These are phyloP conservation scores for Athrips mouffetella DNA, from an alignment of 2,888 invertebrate genomes.

Conservation along the genomic window DNA sequence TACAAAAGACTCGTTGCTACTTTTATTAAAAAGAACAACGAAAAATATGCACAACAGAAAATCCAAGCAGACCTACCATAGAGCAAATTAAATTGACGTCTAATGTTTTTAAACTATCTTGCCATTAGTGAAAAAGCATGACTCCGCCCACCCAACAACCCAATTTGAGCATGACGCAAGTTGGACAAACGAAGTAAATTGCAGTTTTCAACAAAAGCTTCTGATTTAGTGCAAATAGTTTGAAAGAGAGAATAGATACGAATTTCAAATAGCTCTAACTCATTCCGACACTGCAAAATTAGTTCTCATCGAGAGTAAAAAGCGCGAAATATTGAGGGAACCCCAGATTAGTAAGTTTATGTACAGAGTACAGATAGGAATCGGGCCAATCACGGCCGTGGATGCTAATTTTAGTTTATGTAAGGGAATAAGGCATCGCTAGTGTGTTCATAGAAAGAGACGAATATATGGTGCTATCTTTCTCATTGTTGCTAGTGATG, in stretches of 20 bases:
- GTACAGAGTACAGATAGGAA: too few species aligned
- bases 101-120: neutral
- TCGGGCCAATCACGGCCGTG: too few species aligned
- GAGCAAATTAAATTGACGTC: neutral
- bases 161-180: too few species aligned
- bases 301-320: neutral
- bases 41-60: constrained; percentile 1
- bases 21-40: constrained; percentile 2
- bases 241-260: neutral
- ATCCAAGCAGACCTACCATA: neutral
- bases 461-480: too few species aligned
- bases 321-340: neutral
- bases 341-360: too few species aligned
- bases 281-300: neutral
- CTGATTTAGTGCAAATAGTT: neutral
- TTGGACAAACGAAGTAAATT: neutral
- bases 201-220: neutral
- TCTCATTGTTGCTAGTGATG: too few species aligned
- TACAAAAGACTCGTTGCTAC: constrained; percentile 1
- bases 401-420: too few species aligned
- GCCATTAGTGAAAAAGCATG: neutral
- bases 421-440: too few species aligned
- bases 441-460: too few species aligned
- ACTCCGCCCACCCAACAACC: neutral
- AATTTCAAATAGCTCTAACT: neutral